phyloP scores from a whole-genome alignment of 2,888 invertebrate species.

The Epistrophe eligans region DNA sequence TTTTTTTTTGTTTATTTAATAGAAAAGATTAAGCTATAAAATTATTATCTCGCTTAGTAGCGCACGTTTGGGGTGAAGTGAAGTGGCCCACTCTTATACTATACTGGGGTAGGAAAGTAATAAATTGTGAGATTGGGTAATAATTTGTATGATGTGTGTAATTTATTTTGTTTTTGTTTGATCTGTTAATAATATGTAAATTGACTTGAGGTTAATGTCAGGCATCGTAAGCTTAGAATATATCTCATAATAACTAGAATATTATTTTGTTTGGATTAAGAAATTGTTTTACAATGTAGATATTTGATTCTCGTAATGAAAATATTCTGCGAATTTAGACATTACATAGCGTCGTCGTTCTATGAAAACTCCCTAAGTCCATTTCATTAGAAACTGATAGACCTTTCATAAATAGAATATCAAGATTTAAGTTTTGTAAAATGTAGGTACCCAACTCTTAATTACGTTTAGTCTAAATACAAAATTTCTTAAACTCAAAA shows the following conservation, averaged over 20 bases:
- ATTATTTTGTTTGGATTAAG: neutral
- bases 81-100: constrained; percentile 50
- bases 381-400: too few species aligned
- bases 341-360: too few species aligned
- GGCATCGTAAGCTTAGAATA: neutral
- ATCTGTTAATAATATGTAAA: neutral
- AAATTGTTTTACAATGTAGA: too few species aligned
- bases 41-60: constrained; percentile 50
- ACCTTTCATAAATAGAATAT: too few species aligned
- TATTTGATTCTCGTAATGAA: too few species aligned
- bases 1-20: constrained; percentile 43
- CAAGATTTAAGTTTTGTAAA: too few species aligned
- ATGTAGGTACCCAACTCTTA: too few species aligned
- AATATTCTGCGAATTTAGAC: too few species aligned
- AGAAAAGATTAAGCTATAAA: constrained; percentile 34
- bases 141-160: constrained; percentile 37
- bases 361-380: too few species aligned
- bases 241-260: neutral
- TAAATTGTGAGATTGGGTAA: constrained; percentile 21
- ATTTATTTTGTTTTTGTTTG: neutral
- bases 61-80: constrained; percentile 65
- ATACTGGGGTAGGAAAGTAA: constrained; percentile 13
- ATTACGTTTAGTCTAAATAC: too few species aligned
- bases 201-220: constrained; percentile 30
- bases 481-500: too few species aligned